Evolutionary conservation across 37 sponge, comb jelly and placozoan genomes (phyloP).

Genomic region (Bolinopsis microptera): DNA sequence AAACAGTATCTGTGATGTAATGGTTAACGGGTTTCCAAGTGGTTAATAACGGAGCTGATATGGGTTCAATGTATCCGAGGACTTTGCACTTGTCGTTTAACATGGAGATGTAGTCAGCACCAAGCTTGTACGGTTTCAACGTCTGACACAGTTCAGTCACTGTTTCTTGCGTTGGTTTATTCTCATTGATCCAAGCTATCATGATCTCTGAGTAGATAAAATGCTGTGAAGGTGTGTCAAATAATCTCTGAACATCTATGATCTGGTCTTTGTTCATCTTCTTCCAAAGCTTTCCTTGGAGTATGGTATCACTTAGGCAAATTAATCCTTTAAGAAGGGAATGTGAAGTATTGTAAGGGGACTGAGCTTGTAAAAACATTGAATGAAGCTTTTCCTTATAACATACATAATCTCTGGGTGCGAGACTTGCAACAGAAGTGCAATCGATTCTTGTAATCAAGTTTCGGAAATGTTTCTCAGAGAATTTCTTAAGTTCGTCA

Average conservation of each 20-base stretch:
- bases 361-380: too few relatives aligned
- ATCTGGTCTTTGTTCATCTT: background rate
- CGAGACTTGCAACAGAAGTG: too few relatives aligned
- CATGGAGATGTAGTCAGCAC: background rate
- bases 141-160: background rate
- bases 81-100: background rate
- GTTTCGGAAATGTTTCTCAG: too few relatives aligned
- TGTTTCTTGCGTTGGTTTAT: background rate
- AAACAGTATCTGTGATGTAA: too few relatives aligned
- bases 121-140: background rate
- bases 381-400: too few relatives aligned
- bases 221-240: background rate
- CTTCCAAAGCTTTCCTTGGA: background rate
- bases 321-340: too few relatives aligned
- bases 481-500: too few relatives aligned
- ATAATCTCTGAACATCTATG: background rate
- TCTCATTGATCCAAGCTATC: background rate
- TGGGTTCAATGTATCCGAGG: background rate
- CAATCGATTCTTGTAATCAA: too few relatives aligned
- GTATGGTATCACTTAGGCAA: background rate
- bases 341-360: too few relatives aligned
- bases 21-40: background rate
- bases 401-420: too few relatives aligned
- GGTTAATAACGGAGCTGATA: background rate
- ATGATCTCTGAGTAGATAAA: background rate